phyloP scores from a whole-genome alignment of 2,113 vertebrate species.

The Cyprinodon tularosa region DNA sequence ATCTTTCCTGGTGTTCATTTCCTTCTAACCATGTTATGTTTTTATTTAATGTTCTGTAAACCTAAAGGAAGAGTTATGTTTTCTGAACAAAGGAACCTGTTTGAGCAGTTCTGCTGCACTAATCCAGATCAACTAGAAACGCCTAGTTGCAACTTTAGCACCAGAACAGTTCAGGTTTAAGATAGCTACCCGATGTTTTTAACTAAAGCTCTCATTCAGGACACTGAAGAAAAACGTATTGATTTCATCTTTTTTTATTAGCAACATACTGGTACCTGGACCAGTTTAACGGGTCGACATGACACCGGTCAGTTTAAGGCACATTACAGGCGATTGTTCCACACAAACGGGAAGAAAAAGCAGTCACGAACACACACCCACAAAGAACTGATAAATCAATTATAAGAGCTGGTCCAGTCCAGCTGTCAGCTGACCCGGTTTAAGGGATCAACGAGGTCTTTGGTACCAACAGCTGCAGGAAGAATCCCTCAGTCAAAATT shows the following conservation, averaged over 20 bases:
- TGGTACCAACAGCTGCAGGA: slow-evolving; percentile 34
- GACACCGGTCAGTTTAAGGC: slow-evolving; percentile 34
- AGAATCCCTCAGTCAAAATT: slow-evolving; percentile 32
- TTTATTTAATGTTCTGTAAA: too few relatives aligned
- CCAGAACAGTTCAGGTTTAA: too few relatives aligned
- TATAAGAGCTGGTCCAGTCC: slow-evolving; percentile 10
- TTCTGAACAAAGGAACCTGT: too few relatives aligned
- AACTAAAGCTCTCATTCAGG: too few relatives aligned
- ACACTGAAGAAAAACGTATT: background rate
- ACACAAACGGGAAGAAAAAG: slow-evolving; percentile 1
- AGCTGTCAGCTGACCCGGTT: slow-evolving; percentile 29
- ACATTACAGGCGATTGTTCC: slow-evolving; percentile 36
- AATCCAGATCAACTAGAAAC: too few relatives aligned
- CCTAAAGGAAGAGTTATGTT: too few relatives aligned
- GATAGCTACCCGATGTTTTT: too few relatives aligned
- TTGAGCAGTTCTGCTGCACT: too few relatives aligned
- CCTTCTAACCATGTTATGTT: too few relatives aligned
- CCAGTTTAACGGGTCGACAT: background rate
- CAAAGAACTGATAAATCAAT: slow-evolving; percentile 11
- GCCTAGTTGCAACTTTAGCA: too few relatives aligned
- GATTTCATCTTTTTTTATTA: background rate
- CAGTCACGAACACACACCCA: background rate
- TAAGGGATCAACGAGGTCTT: slow-evolving; percentile 41
- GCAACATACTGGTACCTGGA: background rate
- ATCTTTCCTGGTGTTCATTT: too few relatives aligned